phyloP scores from a whole-genome alignment of 2,888 invertebrate genomes.

The Unio pictorum region DNA sequence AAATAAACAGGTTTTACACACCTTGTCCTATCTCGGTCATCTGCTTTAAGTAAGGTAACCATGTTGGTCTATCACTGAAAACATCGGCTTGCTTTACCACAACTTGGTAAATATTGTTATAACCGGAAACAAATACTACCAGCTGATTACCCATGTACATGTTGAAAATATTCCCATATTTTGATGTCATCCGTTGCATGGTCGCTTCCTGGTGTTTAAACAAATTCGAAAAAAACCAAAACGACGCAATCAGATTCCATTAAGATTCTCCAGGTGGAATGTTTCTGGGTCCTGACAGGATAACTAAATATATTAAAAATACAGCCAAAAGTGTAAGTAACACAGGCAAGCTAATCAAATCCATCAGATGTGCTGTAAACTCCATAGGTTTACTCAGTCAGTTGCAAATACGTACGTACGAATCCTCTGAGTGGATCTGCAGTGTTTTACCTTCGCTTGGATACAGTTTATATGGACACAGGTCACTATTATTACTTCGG shows the following conservation, averaged over 20 bases:
- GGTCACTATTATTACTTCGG: too few relatives aligned
- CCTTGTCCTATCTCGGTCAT: constrained; percentile 19
- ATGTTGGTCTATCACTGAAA: constrained; percentile 28
- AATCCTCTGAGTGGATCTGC: too few relatives aligned
- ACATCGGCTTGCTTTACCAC: constrained; percentile 20
- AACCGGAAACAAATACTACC: constrained; percentile 26
- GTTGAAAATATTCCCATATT: constrained; percentile 33
- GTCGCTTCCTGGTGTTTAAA: constrained; percentile 10
- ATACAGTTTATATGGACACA: too few relatives aligned
- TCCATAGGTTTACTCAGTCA: too few relatives aligned
- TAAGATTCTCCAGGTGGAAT: constrained; percentile 15
- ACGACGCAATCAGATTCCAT: constrained; percentile 14
- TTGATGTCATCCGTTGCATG: constrained; percentile 10
- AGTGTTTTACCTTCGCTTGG: too few relatives aligned
- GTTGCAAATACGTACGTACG: too few relatives aligned
- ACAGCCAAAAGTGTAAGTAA: not conserved
- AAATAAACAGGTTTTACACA: not conserved
- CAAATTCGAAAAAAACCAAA: constrained; percentile 17
- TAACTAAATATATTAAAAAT: not conserved
- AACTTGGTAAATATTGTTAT: constrained; percentile 26
- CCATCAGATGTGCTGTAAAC: too few relatives aligned
- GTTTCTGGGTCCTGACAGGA: not conserved
- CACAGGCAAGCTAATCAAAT: too few relatives aligned
- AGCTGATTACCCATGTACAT: constrained; percentile 22
- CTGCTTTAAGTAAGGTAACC: constrained; percentile 17